Percentiles rank a stretch among this genome's conserved stretches.
phyloP scores from a whole-genome alignment of 2,113 vertebrate genomes.

The Ceuthmochares aereus region DNA sequence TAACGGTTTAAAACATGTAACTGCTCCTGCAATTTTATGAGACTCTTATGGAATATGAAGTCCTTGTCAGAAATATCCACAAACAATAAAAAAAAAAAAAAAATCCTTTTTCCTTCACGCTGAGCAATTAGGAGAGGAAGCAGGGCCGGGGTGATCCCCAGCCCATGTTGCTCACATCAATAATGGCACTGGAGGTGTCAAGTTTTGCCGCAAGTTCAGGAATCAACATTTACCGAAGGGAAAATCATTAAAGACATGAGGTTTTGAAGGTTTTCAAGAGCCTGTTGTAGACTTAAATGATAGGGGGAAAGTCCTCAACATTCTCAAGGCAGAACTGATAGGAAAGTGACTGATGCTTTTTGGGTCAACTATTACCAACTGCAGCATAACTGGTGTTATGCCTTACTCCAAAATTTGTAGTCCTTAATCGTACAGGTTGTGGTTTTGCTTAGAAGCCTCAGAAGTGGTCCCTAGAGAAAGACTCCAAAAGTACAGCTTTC shows the following conservation, averaged over 20 bases:
- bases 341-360: neutral
- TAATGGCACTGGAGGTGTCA: neutral
- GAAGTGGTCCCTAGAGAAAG: neutral
- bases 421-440: neutral
- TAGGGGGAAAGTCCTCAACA: neutral
- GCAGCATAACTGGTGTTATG: neutral
- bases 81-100: neutral
- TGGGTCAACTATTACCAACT: neutral
- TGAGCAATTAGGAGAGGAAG: neutral
- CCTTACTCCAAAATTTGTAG: neutral
- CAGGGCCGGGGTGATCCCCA: neutral
- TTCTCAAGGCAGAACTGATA: neutral
- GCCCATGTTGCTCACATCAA: neutral
- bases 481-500: neutral
- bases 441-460: neutral
- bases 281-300: neutral
- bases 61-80: neutral
- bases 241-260: neutral
- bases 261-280: neutral
- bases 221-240: neutral
- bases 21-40: neutral
- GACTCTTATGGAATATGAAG: constrained; percentile 13
- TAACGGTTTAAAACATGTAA: constrained; percentile 41
- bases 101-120: neutral
- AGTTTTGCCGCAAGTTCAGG: neutral